Conservation (phyloP, 1,140 invertebrate genomes). For the Drosophila prosaltans region DNA sequence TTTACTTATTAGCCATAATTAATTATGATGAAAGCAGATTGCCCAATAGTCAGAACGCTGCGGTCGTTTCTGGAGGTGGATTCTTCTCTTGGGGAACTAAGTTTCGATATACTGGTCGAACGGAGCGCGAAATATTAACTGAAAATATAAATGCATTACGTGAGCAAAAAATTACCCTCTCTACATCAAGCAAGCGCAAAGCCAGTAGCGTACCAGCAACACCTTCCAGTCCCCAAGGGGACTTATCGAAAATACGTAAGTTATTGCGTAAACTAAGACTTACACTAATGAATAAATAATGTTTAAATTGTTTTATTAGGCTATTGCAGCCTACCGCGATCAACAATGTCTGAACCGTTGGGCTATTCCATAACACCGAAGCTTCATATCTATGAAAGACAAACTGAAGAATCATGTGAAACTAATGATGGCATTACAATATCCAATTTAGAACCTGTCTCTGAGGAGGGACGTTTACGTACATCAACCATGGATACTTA, state of each 20-base stretch:
- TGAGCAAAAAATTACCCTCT: slow-evolving; percentile 85
- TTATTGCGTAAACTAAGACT: slow-evolving; percentile 19
- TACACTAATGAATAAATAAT: slow-evolving; percentile 9
- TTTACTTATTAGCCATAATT: background rate
- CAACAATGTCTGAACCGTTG: slow-evolving; percentile 89
- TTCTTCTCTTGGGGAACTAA: slow-evolving; percentile 97
- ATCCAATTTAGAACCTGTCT: slow-evolving; percentile 85
- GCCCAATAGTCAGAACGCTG: slow-evolving; percentile 92
- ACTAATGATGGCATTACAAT: slow-evolving; percentile 53
- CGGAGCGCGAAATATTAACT: slow-evolving; percentile 93
- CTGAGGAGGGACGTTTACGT: slow-evolving; percentile 84
- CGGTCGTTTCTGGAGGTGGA: slow-evolving; percentile 95
- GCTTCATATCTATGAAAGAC: slow-evolving; percentile 62
- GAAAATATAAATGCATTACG: slow-evolving; percentile 84
- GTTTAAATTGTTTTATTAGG: slow-evolving; percentile 83
- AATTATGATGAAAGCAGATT: slow-evolving; percentile 85
- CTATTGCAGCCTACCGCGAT: slow-evolving; percentile 92
- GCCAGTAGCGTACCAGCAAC: slow-evolving; percentile 93
- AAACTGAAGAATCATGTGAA: slow-evolving; percentile 39
- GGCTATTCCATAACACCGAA: slow-evolving; percentile 84
- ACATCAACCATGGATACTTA: slow-evolving; percentile 63
- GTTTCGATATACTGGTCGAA: slow-evolving; percentile 95
- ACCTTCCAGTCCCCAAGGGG: slow-evolving; percentile 88
- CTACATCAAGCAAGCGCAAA: slow-evolving; percentile 87
- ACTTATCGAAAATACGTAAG: slow-evolving; percentile 80